Evolutionary conservation across 2,113 vertebrate species (phyloP).

Genomic region (Crypturellus undulatus): DNA sequence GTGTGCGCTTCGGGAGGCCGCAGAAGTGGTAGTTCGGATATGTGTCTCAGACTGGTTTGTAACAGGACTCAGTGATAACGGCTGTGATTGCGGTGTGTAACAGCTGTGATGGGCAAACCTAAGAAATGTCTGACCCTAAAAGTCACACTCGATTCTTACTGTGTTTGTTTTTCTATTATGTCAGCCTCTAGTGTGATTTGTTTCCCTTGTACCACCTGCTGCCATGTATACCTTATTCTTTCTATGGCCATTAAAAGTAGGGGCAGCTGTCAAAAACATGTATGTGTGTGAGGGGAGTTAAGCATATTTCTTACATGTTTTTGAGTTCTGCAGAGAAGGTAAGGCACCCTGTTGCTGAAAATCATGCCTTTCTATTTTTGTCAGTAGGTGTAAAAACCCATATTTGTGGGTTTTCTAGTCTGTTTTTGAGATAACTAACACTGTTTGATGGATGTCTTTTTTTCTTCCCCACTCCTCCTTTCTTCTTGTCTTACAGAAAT

Average conservation of each 20-base stretch:
- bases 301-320: accelerated
- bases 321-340: not conserved
- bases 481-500: slow-evolving; percentile 83
- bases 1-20: too few species aligned
- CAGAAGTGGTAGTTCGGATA: too few species aligned
- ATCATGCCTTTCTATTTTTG: not conserved
- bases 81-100: accelerated
- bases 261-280: not conserved
- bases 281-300: too few species aligned
- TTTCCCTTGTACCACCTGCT: not conserved
- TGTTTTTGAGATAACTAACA: not conserved
- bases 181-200: not conserved
- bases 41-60: accelerated
- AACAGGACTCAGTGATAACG: accelerated
- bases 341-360: not conserved
- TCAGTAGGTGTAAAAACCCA: not conserved
- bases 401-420: not conserved
- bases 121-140: not conserved
- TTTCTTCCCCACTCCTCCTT: not conserved
- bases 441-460: not conserved
- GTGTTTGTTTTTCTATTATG: not conserved
- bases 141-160: accelerated
- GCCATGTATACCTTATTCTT: not conserved
- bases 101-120: accelerated
- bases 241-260: accelerated